These are phyloP conservation scores for Akabosia matsudoensis DNA, from an alignment of 1,140 invertebrate species.

Conservation along the genomic window DNA sequence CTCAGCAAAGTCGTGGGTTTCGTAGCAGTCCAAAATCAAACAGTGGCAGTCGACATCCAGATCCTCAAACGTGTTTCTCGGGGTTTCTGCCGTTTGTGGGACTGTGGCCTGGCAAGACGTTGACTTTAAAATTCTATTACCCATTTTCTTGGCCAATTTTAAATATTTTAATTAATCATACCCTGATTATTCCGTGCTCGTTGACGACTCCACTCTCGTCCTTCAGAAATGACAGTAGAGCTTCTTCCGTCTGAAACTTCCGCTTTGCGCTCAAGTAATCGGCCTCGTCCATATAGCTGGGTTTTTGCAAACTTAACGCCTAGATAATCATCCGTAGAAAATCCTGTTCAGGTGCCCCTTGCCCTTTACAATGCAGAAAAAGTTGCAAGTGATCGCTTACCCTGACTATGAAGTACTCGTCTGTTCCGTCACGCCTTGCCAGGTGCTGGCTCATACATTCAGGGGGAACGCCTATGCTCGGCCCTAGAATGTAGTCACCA, in stretches of 20 bases:
- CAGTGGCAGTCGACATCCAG: constrained; percentile 64
- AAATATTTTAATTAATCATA: constrained; percentile 49
- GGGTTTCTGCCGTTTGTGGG: constrained; percentile 54
- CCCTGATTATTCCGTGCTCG: constrained; percentile 77
- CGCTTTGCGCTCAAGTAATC: constrained; percentile 80
- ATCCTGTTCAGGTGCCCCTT: background rate
- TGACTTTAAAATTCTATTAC: background rate
- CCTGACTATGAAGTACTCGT: constrained; percentile 76
- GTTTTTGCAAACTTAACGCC: constrained; percentile 50
- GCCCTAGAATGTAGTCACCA: constrained; percentile 69
- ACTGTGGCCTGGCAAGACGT: constrained; percentile 61
- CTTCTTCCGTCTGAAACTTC: constrained; percentile 76
- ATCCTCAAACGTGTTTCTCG: constrained; percentile 63
- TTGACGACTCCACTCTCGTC: constrained; percentile 72
- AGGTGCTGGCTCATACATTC: constrained; percentile 77
- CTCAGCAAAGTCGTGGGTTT: constrained; percentile 69
- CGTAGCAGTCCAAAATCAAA: constrained; percentile 73
- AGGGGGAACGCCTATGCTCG: constrained; percentile 68
- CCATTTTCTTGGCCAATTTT: background rate
- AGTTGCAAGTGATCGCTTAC: constrained; percentile 53
- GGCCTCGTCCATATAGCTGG: constrained; percentile 62
- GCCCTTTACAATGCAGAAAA: background rate
- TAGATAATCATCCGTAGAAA: background rate
- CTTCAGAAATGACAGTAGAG: constrained; percentile 67
- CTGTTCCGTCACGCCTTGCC: constrained; percentile 67